Evolutionary conservation across 2,888 invertebrate species (phyloP).

Genomic region (Drosophila phalerata): DNA sequence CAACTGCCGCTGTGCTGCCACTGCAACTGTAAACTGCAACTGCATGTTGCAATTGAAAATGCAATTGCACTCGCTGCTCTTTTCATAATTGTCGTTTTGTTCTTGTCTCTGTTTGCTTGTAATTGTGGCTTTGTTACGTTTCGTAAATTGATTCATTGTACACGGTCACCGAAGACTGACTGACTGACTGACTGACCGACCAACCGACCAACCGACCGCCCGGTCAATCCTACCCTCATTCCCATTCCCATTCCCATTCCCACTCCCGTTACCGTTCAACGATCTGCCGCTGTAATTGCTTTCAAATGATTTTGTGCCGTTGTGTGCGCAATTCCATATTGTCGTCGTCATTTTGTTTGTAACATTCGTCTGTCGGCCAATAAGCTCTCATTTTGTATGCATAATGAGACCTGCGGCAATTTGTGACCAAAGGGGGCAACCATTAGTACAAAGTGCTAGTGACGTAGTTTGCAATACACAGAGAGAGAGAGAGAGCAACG

Average conservation of each 20-base stretch:
- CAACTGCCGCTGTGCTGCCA: neutral
- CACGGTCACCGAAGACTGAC: conserved; percentile 55
- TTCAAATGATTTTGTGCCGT: conserved; percentile 77
- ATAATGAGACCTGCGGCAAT: conserved; percentile 74
- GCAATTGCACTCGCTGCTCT: conserved; percentile 78
- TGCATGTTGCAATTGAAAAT: conserved; percentile 63
- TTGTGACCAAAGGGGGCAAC: conserved; percentile 51
- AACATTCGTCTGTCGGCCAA: conserved; percentile 22
- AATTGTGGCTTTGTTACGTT: conserved; percentile 80
- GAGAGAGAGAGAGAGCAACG: neutral
- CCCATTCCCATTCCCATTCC: neutral
- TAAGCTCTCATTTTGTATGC: conserved; percentile 62
- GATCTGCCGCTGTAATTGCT: conserved; percentile 69
- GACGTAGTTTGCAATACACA: conserved; percentile 3
- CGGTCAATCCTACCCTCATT: too few relatives aligned
- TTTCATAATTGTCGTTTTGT: conserved; percentile 80
- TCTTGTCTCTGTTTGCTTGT: conserved; percentile 67
- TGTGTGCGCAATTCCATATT: conserved; percentile 78
- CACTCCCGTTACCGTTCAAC: conserved; percentile 2
- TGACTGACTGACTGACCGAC: neutral
- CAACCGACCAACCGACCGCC: neutral
- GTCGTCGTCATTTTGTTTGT: conserved; percentile 62
- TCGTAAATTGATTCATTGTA: conserved; percentile 81
- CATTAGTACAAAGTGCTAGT: conserved; percentile 64
- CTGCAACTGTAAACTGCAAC: conserved; percentile 24